Evolutionary conservation across 2,888 invertebrate genomes (phyloP), one percentile per base, ranked within the genome.

Genomic region (Metallyticus violacea): DNA sequence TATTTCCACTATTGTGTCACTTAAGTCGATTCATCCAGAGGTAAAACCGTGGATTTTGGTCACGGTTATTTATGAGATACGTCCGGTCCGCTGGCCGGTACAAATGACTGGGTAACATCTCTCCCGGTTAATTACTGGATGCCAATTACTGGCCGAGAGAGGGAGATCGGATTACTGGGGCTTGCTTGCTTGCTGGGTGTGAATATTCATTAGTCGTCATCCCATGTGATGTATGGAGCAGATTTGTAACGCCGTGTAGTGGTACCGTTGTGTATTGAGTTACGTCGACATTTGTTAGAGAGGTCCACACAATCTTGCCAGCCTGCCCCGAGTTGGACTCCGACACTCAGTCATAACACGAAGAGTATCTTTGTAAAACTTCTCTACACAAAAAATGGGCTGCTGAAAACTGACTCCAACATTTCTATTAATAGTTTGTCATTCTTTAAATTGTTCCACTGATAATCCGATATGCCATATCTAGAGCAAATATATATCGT

Each of bases 121-220:
- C 28, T 29, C 40, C 30, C 26, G 81, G 81, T 83, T 83, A 83
- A 83, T 83, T 83, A 83, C 83, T 83, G 25, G 77, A 83, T 83
- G 83, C 83, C 83, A 83, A 83, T 83, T 83, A 83, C 77, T 77
- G 26, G 40, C 40, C 40, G 40, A 62, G 40, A 40, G 40, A 77
- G 83, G 7, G 28, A 83, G 83, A 83, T 83, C 83, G 83, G 83
- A 83, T 83, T 83, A 83, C 83, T 26, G 15, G 76, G n/a, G 77
- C 77, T 28, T 26, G 28, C 77, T 77, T 77, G 77, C 77, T 77
- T 77, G 82, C 40, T 62, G 76, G 27, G 83, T 83, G 83, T 83
- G 83, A 83, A 83, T 83, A 83, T 83, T 83, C 83, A 83, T 83
- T 83, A 83, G 83, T 77, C 83, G 83, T 77, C 77, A 80, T 80